Evolutionary conservation across 2,113 vertebrate species (phyloP), one percentile per base, ranked within the genome.

Genomic region (Brienomyrus brachyistius): DNA sequence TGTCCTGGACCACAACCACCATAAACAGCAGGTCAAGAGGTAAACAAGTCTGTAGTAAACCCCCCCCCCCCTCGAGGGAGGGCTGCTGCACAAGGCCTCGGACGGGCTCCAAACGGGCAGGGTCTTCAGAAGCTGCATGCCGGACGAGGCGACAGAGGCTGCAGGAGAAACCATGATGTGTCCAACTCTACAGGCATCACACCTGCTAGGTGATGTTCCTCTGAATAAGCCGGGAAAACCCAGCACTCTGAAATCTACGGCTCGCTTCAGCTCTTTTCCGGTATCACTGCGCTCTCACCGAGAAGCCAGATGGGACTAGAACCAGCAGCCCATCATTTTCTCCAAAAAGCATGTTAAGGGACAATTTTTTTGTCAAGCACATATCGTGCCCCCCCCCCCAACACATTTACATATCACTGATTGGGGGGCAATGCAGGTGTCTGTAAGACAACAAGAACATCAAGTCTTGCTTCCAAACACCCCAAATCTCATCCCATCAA

Each of bases 61-160:
- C 51, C 51, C 15, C 51, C 15, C 17, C 54, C 13, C 4, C 17
- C 15, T 7, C 89, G 91, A 91, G 92, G 89, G 92, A 91, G 88
- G 91, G 40, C 40, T 40, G 40, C 40, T 40, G 40, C 40, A 40
- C 40, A 40, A 1, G 40, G 40, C 40, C 40, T 40, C 40, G 40
- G 40, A 40, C 40, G 1, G 40, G 40, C 40, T 40, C 1, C 40
- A 40, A 40, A 40, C 40, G 40, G 40, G 40, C 40, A 40, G 40
- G 0, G 40, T 40, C 40, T 40, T 2, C 40, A 40, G 40, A 40
- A 40, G 40, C 40, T 40, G 40, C 40, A 40, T 40, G 40, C 40
- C 40, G 1, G 93, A 86, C 1, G 21, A 10, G 10, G 82, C 45
- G 4, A 4, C 10, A 5, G 8, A n/a, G 59, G 59, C 59, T 7